Conservation (phyloP, 2,888 invertebrate genomes). For the Ormyrus thymus region DNA sequence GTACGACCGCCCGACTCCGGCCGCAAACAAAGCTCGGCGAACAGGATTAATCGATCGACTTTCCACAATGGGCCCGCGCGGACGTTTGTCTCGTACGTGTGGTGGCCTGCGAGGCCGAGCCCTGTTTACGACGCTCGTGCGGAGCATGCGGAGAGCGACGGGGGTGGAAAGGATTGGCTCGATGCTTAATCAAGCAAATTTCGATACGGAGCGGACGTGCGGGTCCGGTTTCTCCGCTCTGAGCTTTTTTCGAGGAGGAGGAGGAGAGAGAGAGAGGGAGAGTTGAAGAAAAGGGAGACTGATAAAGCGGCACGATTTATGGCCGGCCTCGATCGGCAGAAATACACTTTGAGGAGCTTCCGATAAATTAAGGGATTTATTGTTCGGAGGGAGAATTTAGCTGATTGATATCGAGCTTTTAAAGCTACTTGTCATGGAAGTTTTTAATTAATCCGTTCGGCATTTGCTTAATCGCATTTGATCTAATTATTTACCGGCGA, state of each 20-base stretch:
- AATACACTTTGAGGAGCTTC: neutral
- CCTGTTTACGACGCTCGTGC: slow-evolving; percentile 29
- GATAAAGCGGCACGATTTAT: no score
- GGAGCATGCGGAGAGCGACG: slow-evolving; percentile 14
- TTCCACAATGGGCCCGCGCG: slow-evolving; percentile 7
- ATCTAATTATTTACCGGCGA: no score
- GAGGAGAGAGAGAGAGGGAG: neutral
- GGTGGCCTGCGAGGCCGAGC: neutral
- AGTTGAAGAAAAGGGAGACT: neutral
- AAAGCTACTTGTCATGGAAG: no score
- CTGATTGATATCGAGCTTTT: no score
- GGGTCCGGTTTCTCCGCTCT: no score
- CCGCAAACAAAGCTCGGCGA: slow-evolving; percentile 35
- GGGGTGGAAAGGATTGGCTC: neutral
- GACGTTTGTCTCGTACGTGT: neutral
- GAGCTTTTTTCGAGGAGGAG: no score
- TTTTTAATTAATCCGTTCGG: no score
- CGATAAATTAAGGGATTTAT: neutral
- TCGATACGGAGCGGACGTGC: slow-evolving; percentile 20
- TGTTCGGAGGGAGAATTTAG: neutral
- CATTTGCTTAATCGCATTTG: no score
- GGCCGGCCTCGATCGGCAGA: no score
- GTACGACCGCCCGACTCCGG: neutral
- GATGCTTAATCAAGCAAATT: slow-evolving; percentile 44
- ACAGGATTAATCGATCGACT: slow-evolving; percentile 48